Evolutionary conservation across 2,113 vertebrate species (phyloP).

Genomic region (Phocoena phocoena): DNA sequence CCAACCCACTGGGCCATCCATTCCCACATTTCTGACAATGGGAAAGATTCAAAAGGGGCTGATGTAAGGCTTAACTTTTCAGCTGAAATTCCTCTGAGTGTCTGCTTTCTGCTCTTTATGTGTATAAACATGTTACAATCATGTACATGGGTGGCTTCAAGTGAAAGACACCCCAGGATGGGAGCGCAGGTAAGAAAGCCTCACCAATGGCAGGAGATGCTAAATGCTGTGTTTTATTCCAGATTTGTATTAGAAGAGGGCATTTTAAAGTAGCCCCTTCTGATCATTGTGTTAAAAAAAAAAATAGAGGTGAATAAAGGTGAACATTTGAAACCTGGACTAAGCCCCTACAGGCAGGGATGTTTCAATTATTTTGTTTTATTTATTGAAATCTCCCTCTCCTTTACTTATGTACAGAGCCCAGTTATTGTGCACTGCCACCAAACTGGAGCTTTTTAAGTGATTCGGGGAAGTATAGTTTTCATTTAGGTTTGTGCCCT

Average conservation of each 20-base stretch:
- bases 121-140: constrained; percentile 61
- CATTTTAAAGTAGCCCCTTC: constrained; percentile 65
- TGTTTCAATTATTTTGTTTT: constrained; percentile 74
- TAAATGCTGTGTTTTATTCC: neutral
- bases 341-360: constrained; percentile 26
- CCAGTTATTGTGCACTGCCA: constrained; percentile 85
- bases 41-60: constrained; percentile 16
- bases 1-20: neutral
- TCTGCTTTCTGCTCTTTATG: constrained; percentile 68
- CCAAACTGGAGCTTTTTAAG: constrained; percentile 90
- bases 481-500: constrained; percentile 96
- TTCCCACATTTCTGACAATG: neutral
- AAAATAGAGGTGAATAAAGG: constrained; percentile 66
- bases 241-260: constrained; percentile 67
- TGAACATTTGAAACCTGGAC: constrained; percentile 9
- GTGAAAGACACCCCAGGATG: constrained; percentile 44
- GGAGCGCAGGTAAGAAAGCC: neutral
- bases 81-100: neutral
- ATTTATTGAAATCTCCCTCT: constrained; percentile 83
- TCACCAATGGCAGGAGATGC: constrained; percentile 52
- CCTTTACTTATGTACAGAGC: constrained; percentile 79
- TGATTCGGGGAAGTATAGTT: constrained; percentile 92
- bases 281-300: constrained; percentile 55
- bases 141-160: constrained; percentile 57
- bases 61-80: constrained; percentile 43